Percentiles rank a stretch among this genome's conserved stretches.
Conservation (phyloP, 2,113 vertebrate species). For the Cryptomyrus ogoouensis region DNA sequence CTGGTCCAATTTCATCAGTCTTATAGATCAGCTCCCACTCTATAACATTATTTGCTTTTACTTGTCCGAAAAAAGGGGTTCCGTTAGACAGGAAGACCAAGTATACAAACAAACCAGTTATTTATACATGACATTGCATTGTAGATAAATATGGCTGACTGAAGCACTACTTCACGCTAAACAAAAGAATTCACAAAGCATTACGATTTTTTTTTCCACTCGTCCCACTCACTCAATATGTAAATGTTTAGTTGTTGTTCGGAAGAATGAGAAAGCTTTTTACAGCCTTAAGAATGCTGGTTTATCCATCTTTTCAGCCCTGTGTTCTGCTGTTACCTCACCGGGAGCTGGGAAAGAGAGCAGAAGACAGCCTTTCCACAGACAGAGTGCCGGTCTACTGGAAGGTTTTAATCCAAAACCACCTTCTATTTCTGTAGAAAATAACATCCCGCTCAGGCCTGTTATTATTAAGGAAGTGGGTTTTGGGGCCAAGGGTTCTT, state of each 20-base stretch:
- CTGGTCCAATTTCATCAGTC: background rate
- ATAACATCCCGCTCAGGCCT: slow-evolving; percentile 57
- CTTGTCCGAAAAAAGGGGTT: background rate
- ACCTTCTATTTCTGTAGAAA: slow-evolving; percentile 54
- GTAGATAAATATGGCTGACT: background rate
- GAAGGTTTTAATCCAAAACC: slow-evolving; percentile 42
- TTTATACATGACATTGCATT: background rate
- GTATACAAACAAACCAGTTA: background rate
- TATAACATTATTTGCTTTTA: background rate
- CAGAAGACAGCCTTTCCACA: background rate
- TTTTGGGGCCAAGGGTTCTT: slow-evolving; percentile 54
- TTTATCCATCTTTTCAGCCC: background rate
- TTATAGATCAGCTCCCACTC: slow-evolving; percentile 25
- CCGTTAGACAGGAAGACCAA: background rate
- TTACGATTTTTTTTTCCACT: background rate
- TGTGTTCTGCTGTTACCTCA: background rate
- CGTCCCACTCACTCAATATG: background rate
- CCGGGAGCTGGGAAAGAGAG: background rate
- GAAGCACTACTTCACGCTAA: background rate
- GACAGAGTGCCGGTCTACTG: slow-evolving; percentile 25
- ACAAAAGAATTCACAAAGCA: background rate
- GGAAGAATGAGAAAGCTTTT: background rate
- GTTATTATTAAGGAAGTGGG: slow-evolving; percentile 66
- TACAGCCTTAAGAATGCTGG: background rate
- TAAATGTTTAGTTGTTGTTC: background rate